Base-by-base conservation (phyloP, 2,888 invertebrate species). In the Drosophila pullipes region DNA sequence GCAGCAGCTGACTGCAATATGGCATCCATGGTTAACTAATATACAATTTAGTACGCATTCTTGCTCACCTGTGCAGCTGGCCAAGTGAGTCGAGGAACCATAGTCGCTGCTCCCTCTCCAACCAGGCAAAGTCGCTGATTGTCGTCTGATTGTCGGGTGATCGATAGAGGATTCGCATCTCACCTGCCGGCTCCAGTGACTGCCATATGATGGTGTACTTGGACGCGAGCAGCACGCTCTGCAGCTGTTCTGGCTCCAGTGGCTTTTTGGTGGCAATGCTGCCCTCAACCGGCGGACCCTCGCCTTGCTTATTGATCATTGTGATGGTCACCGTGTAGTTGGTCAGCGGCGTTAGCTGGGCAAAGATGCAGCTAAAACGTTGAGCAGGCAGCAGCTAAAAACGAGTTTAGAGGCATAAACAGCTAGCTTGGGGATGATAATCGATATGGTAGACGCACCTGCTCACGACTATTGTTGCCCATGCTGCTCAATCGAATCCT, bases 291-390 rank as follows among this genome's bases (percentile, higher is more conserved):
- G 95, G 93, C 0, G 97, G 97, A 4, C 98, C 97, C 85, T 96
- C 96, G 4, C 98, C 98, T 37, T 96, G 95, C 3, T 95, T 95
- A 91, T 98, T 98, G 78, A 96, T 94, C 96, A 97, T 97, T 4
- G 96, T 95, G 30, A 98, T 95, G 18, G 96, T 95, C n/a, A 98
- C 95, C 9, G 95, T 95, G 91, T 97, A 98, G 87, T 96, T 96
- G 30, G 95, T 95, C 31, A 95, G 95, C 0, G 97, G 95, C 60
- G 95, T 94, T 76, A 98, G 94, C 91, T 96, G 96, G 94, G 64
- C 72, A 18, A 91, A 85, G 37, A 92, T 74, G 57, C 71, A 83
- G 59, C 81, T 85, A 3, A 33, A 22, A 1, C 78, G 72, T 7
- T 73, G 52, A 0, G 77, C 66, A 0, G 86, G 69, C 37, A 90